Evolutionary conservation across 1,140 invertebrate species (phyloP).

Genomic region (Musca vetustissima): DNA sequence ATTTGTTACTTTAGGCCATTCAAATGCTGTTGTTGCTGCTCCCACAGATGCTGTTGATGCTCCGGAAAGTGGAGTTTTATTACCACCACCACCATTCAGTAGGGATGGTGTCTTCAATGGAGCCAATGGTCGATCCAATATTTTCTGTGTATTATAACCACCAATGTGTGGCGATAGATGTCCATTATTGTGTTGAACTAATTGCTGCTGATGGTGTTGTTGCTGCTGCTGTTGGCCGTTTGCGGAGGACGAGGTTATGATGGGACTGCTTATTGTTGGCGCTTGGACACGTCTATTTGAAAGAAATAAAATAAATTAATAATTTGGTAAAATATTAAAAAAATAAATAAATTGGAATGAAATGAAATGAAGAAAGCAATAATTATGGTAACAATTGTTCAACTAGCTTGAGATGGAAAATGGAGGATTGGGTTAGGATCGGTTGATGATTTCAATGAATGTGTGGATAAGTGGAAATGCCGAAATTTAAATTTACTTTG

Average conservation of each 20-base stretch:
- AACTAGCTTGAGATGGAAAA: too few relatives aligned
- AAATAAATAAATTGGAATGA: too few relatives aligned
- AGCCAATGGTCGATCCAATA: background rate
- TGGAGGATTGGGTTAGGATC: too few relatives aligned
- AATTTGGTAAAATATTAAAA: too few relatives aligned
- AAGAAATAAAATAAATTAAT: background rate
- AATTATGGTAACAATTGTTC: too few relatives aligned
- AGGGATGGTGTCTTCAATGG: slow-evolving; percentile 6
- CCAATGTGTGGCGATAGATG: background rate
- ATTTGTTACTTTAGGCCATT: slow-evolving; percentile 9
- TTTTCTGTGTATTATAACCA: background rate
- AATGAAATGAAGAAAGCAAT: too few relatives aligned
- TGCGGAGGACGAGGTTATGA: slow-evolving; percentile 8
- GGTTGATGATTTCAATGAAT: too few relatives aligned
- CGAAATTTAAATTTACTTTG: too few relatives aligned
- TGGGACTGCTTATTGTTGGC: slow-evolving; percentile 13
- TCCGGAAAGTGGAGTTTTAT: background rate
- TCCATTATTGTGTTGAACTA: background rate
- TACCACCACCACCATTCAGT: slow-evolving; percentile 7
- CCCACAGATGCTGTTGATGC: background rate
- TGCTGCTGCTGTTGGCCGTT: background rate
- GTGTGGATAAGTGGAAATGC: too few relatives aligned
- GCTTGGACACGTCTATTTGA: slow-evolving; percentile 17
- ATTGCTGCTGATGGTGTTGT: background rate
- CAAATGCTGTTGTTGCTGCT: slow-evolving; percentile 11